Evolutionary conservation across 2,113 vertebrate species (phyloP).

Genomic region (Marmota monax): DNA sequence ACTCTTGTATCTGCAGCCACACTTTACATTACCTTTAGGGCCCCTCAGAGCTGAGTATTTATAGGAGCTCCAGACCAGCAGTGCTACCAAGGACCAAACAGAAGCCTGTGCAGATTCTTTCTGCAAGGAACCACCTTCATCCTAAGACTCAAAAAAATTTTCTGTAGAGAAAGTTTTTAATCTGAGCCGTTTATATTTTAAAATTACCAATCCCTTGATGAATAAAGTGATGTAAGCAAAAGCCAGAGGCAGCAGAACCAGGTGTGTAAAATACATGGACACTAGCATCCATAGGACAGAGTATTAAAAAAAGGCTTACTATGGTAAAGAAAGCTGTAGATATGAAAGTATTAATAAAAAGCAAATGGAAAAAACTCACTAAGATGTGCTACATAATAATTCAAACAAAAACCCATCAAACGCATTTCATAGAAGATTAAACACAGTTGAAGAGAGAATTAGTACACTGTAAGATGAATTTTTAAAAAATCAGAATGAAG

Average conservation of each 20-base stretch:
- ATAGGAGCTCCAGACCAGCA: too few relatives aligned
- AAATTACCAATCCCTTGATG: too few relatives aligned
- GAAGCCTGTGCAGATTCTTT: background rate
- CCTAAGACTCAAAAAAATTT: background rate
- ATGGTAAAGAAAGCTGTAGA: background rate
- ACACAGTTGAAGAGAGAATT: background rate
- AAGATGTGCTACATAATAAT: background rate
- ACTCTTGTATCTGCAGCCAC: background rate
- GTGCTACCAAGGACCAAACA: background rate
- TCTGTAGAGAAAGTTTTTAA: background rate
- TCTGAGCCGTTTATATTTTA: background rate
- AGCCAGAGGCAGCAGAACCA: background rate
- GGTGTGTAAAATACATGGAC: background rate
- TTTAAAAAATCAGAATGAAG: background rate
- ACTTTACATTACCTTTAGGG: background rate
- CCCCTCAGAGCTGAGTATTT: background rate
- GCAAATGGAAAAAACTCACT: background rate
- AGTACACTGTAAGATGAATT: background rate
- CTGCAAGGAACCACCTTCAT: background rate
- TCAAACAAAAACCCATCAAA: background rate
- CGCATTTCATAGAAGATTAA: background rate
- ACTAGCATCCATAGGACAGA: background rate
- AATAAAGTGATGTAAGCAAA: background rate
- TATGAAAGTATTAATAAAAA: background rate
- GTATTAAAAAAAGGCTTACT: background rate